Conservation (phyloP, 2,888 invertebrate species). For the Deroplatys truncata region DNA sequence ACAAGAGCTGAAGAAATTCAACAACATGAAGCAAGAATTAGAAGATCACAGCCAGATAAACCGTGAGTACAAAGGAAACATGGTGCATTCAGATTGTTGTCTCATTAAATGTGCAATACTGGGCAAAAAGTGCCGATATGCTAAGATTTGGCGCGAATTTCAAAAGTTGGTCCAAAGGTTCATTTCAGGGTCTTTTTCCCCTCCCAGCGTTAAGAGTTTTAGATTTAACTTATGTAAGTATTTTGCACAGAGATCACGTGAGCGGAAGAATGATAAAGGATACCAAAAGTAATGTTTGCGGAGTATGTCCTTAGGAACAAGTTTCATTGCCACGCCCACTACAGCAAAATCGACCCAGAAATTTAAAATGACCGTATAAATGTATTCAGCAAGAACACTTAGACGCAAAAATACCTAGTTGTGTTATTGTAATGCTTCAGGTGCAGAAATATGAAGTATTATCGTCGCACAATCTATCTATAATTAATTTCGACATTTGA, state of each 20-base stretch:
- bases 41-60: conserved; percentile 78
- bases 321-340: not conserved
- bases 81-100: not conserved
- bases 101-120: not conserved
- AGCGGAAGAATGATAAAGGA: not conserved
- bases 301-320: not conserved
- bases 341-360: not conserved
- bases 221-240: not conserved
- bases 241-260: not conserved
- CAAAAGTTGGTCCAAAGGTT: not conserved
- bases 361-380: too few species aligned
- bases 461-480: too few species aligned
- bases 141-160: not conserved
- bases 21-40: conserved; percentile 71
- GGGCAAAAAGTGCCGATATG: not conserved
- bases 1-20: conserved; percentile 85
- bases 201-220: not conserved
- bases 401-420: too few species aligned
- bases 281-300: not conserved
- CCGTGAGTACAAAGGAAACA: conserved; percentile 61
- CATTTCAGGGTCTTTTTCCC: not conserved
- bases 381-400: too few species aligned
- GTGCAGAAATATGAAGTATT: too few species aligned
- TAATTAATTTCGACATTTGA: too few species aligned
- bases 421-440: too few species aligned